These are phyloP conservation scores for Campoletis sonorensis DNA, from an alignment of 1,140 invertebrate species.

Conservation along the genomic window DNA sequence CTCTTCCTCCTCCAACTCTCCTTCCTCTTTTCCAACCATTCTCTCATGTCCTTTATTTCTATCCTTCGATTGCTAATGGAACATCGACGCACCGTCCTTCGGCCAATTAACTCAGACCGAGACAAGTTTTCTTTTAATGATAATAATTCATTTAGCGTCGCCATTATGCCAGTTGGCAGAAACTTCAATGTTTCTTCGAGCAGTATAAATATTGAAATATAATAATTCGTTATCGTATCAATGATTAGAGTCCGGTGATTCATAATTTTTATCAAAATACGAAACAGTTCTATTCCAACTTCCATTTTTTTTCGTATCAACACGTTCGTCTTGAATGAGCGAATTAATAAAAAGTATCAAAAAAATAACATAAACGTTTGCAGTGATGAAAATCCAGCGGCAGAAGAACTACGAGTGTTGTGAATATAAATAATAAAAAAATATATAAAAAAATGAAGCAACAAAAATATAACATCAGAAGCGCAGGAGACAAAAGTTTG, in stretches of 20 bases:
- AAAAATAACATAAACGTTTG: background rate
- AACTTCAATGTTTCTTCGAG: background rate
- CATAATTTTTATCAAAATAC: too few relatives aligned
- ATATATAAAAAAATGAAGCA: constrained; percentile 48
- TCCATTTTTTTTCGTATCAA: too few relatives aligned
- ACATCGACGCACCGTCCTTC: constrained; percentile 29
- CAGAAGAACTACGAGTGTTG: constrained; percentile 17
- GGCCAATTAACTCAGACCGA: constrained; percentile 37
- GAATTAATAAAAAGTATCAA: background rate
- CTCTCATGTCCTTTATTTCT: constrained; percentile 42
- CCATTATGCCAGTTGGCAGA: background rate
- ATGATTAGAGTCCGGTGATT: background rate
- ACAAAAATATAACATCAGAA: constrained; percentile 32
- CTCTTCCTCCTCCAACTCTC: background rate
- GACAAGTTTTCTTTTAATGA: constrained; percentile 26
- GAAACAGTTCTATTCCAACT: too few relatives aligned
- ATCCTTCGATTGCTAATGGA: constrained; percentile 36
- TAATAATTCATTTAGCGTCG: constrained; percentile 4
- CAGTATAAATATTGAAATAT: background rate
- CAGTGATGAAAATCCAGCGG: background rate
- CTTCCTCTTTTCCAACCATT: constrained; percentile 23
- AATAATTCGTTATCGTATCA: background rate
- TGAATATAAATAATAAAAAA: constrained; percentile 29
- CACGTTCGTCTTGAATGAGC: too few relatives aligned
- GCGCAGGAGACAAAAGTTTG: constrained; percentile 66